Base-by-base conservation (phyloP, 2,113 vertebrate species). In the Copsychus sechellarum region DNA sequence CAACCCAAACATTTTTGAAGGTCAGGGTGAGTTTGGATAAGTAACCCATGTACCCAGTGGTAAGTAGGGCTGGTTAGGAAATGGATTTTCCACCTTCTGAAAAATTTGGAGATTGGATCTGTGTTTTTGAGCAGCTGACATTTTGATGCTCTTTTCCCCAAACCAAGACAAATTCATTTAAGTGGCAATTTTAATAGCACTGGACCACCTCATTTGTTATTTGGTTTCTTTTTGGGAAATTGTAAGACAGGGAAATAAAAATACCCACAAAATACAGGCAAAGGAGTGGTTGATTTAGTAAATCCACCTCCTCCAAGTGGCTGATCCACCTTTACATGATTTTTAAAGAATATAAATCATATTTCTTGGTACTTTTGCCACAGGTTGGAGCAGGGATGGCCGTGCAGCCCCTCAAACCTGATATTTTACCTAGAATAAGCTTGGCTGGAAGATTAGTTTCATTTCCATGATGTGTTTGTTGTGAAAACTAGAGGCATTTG, bases 51-150 rank as follows among this genome's bases (percentile, higher is more conserved):
- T 94, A 67, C 86, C 94, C 95, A 92, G 90, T 33, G 40, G 2
- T 96, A 95, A 97, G 95, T 96, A 97, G 94, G 45, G 82, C 76
- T 97, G 96, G 93, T 96, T 92, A 96, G 93, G 89, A 97, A 96
- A 97, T 95, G 95, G 69, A 96, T 95, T 97, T 97, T 97, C 93
- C 92, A 89, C 91, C 90, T 94, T 88, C 65, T 78, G 22, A 93
- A 88, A 80, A 47, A 81, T 79, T 20, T 62, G 47, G 88, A 86
- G 88, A 86, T 86, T 28, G 28, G 42, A 78, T 71, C 92, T 72
- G 57, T 92, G 86, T 40, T 85, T 90, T 60, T 36, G 64, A 62
- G 70, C 65, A 79, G 69, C 20, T 53, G 36, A 74, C 67, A 67
- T 92, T 74, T 88, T 31, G 26, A 25, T 53, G 18, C 19, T 60